Conservation (phyloP, 1,140 invertebrate genomes). For the Meloidogyne chitwoodi region DNA sequence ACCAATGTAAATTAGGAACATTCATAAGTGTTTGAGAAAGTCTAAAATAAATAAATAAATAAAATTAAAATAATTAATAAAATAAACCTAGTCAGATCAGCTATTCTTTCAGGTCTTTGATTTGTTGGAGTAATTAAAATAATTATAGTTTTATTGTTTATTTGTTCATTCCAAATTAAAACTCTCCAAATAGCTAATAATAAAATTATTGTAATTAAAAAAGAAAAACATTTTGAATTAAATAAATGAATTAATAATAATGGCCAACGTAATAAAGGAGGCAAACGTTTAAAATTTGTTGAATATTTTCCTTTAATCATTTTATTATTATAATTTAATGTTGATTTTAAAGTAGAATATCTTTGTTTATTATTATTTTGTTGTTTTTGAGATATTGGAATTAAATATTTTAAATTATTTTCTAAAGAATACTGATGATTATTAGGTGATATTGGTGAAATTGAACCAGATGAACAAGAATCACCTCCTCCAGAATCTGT, state of each 20-base stretch:
- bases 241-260: not conserved
- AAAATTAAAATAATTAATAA: not conserved
- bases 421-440: too few relatives aligned
- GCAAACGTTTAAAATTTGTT: too few relatives aligned
- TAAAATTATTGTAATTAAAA: constrained; percentile 24
- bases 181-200: constrained; percentile 33
- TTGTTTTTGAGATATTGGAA: too few relatives aligned
- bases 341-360: too few relatives aligned
- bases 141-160: constrained; percentile 30
- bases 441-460: too few relatives aligned
- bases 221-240: constrained; percentile 24
- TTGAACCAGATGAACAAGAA: too few relatives aligned
- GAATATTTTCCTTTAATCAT: too few relatives aligned
- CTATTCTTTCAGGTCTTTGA: constrained; percentile 37
- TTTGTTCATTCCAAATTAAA: constrained; percentile 26
- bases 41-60: constrained; percentile 22
- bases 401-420: too few relatives aligned
- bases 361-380: too few relatives aligned
- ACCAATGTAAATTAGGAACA: constrained; percentile 21
- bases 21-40: constrained; percentile 49
- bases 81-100: constrained; percentile 46
- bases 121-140: constrained; percentile 42
- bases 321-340: too few relatives aligned
- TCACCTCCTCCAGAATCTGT: too few relatives aligned
- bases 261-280: not conserved